Conservation (phyloP, 2,888 invertebrate species). For the Phorcus lineatus region DNA sequence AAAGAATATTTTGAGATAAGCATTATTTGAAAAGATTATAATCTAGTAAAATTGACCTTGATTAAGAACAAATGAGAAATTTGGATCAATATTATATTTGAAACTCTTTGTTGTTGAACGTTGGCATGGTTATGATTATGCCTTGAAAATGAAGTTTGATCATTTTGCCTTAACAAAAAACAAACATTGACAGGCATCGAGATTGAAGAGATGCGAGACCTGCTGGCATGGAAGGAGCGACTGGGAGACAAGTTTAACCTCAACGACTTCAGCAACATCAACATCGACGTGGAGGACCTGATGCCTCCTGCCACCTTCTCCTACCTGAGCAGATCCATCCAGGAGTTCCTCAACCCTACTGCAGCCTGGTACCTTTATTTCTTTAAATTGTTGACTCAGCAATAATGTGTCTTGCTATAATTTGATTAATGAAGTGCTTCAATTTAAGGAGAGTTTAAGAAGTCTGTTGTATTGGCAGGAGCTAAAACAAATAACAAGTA, state of each 20-base stretch:
- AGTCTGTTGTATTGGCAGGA: no score
- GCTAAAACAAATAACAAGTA: no score
- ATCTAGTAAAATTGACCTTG: no score
- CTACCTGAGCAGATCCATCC: constrained; percentile 59
- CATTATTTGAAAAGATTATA: no score
- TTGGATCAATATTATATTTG: no score
- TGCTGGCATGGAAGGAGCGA: constrained; percentile 55
- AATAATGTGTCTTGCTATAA: no score
- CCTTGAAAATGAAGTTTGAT: neutral
- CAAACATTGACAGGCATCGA: constrained; percentile 54
- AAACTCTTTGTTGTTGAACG: neutral
- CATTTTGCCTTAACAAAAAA: neutral
- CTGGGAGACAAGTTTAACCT: constrained; percentile 48
- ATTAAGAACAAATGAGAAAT: no score
- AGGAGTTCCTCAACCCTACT: constrained; percentile 63
- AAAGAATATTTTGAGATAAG: no score
- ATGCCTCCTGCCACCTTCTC: constrained; percentile 60
- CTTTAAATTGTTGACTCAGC: no score
- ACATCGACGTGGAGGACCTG: constrained; percentile 45
- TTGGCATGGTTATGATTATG: no score
- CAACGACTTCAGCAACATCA: constrained; percentile 53
- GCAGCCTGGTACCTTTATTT: constrained; percentile 36
- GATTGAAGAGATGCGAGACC: constrained; percentile 61
- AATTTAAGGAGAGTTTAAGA: no score
- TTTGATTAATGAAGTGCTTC: no score